Conservation (phyloP, 2,797 vertebrate genomes). For the Strix occidentalis region DNA sequence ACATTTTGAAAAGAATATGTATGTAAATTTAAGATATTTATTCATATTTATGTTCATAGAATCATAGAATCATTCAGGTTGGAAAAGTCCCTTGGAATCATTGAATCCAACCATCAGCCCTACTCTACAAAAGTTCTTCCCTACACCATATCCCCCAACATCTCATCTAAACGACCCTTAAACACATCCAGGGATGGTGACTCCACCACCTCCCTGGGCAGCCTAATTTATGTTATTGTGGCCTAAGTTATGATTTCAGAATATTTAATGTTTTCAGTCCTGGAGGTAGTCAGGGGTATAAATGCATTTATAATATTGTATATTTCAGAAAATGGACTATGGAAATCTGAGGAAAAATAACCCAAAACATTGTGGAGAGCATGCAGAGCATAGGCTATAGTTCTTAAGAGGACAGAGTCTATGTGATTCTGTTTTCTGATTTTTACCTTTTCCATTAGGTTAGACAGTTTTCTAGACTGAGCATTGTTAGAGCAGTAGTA, state of each 20-base stretch:
- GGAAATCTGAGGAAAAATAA: background rate
- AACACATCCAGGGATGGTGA: too few relatives aligned
- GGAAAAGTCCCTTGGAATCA: too few relatives aligned
- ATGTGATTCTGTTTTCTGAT: background rate
- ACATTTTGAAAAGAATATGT: background rate
- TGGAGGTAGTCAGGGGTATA: background rate
- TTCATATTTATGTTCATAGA: background rate
- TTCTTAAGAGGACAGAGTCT: background rate
- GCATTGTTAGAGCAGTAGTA: background rate
- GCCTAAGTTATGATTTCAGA: background rate
- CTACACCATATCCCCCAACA: too few relatives aligned
- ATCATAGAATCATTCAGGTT: background rate
- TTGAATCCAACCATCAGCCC: too few relatives aligned
- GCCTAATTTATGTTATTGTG: background rate
- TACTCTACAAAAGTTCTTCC: too few relatives aligned
- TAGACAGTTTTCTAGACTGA: background rate
- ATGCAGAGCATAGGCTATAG: background rate
- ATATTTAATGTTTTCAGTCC: background rate
- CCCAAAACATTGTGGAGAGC: background rate
- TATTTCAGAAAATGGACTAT: background rate
- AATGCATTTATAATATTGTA: background rate
- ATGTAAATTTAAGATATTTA: background rate
- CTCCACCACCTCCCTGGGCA: too few relatives aligned
- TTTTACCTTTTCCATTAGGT: conserved; percentile 24
- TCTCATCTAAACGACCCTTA: too few relatives aligned